These are phyloP conservation scores for Aphrophora alni DNA, from an alignment of 2,888 invertebrate species.

Conservation along the genomic window DNA sequence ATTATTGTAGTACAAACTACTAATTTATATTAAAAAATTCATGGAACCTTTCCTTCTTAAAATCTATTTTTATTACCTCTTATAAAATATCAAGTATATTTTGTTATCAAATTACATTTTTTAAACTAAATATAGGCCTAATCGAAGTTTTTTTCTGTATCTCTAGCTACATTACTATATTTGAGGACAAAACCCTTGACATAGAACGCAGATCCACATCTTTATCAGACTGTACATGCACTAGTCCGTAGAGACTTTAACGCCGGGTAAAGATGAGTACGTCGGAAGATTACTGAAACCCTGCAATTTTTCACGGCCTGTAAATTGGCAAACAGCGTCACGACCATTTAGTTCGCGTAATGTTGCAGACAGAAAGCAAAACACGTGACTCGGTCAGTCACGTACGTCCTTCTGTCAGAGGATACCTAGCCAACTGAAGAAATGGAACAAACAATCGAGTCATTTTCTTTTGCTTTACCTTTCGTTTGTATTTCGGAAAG, in stretches of 20 bases:
- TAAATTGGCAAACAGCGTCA: not conserved
- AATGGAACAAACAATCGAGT: not conserved
- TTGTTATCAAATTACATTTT: too few relatives aligned
- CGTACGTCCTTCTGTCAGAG: not conserved
- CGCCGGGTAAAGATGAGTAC: not conserved
- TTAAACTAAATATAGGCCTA: too few relatives aligned
- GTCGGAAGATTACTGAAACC: not conserved
- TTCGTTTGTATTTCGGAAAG: not conserved
- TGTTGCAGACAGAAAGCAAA: not conserved
- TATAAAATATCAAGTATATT: too few relatives aligned
- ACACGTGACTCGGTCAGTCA: not conserved
- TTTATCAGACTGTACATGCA: not conserved
- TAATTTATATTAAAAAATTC: too few relatives aligned
- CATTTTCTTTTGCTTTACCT: not conserved
- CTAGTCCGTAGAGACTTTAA: not conserved
- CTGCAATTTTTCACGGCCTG: not conserved
- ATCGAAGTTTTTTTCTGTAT: too few relatives aligned
- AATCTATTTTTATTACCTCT: too few relatives aligned
- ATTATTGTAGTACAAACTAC: too few relatives aligned
- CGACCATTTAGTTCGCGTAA: not conserved
- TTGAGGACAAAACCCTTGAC: too few relatives aligned
- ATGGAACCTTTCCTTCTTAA: too few relatives aligned
- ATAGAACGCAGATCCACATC: too few relatives aligned
- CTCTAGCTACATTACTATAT: too few relatives aligned
- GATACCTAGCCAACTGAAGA: not conserved